Evolutionary conservation across 2,113 vertebrate genomes (phyloP).

Genomic region (Pimephales promelas): DNA sequence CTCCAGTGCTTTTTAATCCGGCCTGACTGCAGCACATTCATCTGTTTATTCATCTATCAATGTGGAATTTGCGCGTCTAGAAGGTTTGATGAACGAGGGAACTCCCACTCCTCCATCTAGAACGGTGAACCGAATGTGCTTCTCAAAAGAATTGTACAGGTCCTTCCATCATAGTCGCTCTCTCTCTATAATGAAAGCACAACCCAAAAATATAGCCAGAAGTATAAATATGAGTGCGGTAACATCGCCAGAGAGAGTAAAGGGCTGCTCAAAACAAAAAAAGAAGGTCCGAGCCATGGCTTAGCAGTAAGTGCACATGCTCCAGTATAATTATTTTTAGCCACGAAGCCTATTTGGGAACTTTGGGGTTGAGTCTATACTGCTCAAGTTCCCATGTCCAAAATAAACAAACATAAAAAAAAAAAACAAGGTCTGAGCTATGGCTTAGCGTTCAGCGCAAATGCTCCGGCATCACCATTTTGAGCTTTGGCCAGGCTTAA

Average conservation of each 20-base stretch:
- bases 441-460: neutral
- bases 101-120: constrained; percentile 15
- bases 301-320: constrained; percentile 2
- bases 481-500: neutral
- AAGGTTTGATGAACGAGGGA: constrained; percentile 33
- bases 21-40: constrained; percentile 42
- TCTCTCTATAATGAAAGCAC: constrained; percentile 5
- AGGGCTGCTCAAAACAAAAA: neutral
- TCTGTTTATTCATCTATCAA: constrained; percentile 46
- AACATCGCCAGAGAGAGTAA: neutral
- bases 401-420: too few relatives aligned
- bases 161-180: constrained; percentile 1
- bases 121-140: constrained; percentile 17
- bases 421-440: neutral
- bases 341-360: neutral
- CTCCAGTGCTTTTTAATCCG: constrained; percentile 51
- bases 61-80: constrained; percentile 29
- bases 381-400: neutral
- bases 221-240: constrained; percentile 16
- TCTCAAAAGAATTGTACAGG: constrained; percentile 1
- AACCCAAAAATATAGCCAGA: constrained; percentile 22
- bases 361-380: neutral
- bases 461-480: neutral
- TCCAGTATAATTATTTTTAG: neutral
- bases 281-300: neutral